phyloP scores from a whole-genome alignment of 2,888 invertebrate species.

The Odontothrips loti region DNA sequence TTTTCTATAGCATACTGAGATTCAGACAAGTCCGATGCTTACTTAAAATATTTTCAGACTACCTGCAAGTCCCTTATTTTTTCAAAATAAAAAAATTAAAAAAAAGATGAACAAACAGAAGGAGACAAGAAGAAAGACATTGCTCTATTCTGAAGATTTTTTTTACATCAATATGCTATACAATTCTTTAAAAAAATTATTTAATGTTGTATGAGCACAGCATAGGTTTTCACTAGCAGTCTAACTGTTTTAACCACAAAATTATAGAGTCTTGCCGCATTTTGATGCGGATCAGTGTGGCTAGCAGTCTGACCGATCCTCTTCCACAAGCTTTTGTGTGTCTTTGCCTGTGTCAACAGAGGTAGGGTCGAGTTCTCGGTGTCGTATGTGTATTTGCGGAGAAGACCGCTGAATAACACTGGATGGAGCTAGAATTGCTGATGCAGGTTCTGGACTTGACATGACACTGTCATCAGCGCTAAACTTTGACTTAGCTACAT shows the following conservation, averaged over 20 bases:
- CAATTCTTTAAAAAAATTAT: neutral
- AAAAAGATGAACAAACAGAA: too few species aligned
- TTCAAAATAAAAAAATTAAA: neutral
- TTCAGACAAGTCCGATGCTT: constrained; percentile 13
- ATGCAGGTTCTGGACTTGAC: constrained; percentile 39
- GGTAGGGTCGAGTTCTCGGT: constrained; percentile 76
- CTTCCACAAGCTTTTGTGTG: constrained; percentile 84
- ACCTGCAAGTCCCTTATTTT: neutral
- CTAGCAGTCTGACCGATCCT: constrained; percentile 65
- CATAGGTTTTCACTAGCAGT: constrained; percentile 20
- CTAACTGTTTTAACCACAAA: constrained; percentile 13
- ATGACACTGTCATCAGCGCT: neutral
- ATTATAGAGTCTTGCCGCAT: neutral
- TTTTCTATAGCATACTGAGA: constrained; percentile 17
- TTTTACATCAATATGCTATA: too few species aligned
- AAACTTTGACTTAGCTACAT: constrained; percentile 56
- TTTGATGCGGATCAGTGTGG: neutral
- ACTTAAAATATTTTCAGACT: neutral
- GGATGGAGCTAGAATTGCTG: constrained; percentile 72
- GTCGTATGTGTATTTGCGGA: constrained; percentile 67
- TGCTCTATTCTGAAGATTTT: too few species aligned
- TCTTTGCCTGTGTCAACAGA: constrained; percentile 83
- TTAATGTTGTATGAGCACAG: constrained; percentile 6
- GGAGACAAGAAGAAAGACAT: neutral
- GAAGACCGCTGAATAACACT: constrained; percentile 74